phyloP scores from a whole-genome alignment of 2,113 vertebrate species.

The Tetrax tetrax region DNA sequence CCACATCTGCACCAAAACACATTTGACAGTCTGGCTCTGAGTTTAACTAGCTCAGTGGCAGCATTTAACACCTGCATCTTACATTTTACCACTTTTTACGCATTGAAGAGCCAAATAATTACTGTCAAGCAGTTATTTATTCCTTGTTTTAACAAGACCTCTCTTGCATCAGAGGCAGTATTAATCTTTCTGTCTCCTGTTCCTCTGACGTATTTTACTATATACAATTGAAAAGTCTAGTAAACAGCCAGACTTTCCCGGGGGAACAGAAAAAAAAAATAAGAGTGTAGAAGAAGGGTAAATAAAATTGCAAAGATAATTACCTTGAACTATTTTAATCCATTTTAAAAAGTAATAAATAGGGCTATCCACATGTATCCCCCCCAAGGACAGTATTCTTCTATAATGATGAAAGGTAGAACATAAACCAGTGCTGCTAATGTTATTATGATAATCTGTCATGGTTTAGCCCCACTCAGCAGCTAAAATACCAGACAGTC shows the following conservation, averaged over 20 bases:
- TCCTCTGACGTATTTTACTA: not conserved
- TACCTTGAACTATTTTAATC: slow-evolving; percentile 9
- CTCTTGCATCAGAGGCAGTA: not conserved
- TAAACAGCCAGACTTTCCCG: not conserved
- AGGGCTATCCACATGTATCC: not conserved
- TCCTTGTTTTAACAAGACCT: not conserved
- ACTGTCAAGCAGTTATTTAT: not conserved
- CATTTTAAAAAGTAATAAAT: slow-evolving; percentile 31
- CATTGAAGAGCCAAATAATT: not conserved
- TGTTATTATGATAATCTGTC: not conserved
- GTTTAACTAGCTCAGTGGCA: not conserved
- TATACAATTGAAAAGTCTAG: not conserved
- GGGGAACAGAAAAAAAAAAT: not conserved
- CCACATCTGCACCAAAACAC: not conserved
- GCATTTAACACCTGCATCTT: not conserved
- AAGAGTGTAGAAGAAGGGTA: not conserved
- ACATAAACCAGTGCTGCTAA: not conserved
- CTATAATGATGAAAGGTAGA: not conserved
- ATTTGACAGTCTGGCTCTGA: not conserved
- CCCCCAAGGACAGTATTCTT: not conserved
- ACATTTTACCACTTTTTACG: not conserved
- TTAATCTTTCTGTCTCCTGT: not conserved
- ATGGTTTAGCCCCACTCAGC: no score
- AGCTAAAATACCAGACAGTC: no score
- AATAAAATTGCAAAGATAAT: slow-evolving; percentile 5